phyloP scores from a whole-genome alignment of 2,888 invertebrate species.

The Minunthozetes semirufus region DNA sequence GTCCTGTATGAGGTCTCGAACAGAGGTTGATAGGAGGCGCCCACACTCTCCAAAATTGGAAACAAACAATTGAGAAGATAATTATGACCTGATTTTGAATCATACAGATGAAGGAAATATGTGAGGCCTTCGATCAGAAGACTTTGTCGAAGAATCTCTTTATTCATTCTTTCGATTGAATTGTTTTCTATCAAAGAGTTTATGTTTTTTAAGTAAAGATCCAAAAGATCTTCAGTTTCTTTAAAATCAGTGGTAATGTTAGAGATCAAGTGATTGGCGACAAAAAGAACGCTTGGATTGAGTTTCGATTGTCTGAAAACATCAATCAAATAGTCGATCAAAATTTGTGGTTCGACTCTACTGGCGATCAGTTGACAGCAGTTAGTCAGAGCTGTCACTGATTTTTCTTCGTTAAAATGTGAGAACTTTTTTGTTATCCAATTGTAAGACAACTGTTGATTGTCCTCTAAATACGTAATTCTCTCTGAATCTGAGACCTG shows the following conservation, averaged over 20 bases:
- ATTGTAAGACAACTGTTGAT: conserved; percentile 6
- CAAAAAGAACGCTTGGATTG: neutral
- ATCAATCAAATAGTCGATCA: conserved; percentile 3
- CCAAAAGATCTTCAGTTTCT: neutral
- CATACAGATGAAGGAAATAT: conserved; percentile 1
- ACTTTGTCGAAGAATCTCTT: conserved; percentile 23
- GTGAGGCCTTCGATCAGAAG: conserved; percentile 17
- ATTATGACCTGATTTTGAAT: neutral
- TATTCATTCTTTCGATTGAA: conserved; percentile 3
- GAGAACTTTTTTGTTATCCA: neutral
- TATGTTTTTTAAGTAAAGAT: neutral
- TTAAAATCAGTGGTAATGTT: neutral
- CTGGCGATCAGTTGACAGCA: conserved; percentile 3
- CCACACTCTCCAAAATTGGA: neutral
- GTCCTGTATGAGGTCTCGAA: neutral
- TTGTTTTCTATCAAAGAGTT: neutral
- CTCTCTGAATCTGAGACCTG: neutral
- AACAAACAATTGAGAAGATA: conserved; percentile 16
- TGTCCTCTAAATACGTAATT: neutral
- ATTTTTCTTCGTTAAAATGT: neutral
- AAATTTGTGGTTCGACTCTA: neutral
- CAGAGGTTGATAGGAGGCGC: neutral
- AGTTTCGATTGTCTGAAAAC: neutral
- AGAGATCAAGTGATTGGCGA: neutral
- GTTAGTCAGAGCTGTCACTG: neutral